Evolutionary conservation across 2,113 vertebrate genomes (phyloP), one percentile per base, ranked within the genome.

Genomic region (Zapus hudsonius): DNA sequence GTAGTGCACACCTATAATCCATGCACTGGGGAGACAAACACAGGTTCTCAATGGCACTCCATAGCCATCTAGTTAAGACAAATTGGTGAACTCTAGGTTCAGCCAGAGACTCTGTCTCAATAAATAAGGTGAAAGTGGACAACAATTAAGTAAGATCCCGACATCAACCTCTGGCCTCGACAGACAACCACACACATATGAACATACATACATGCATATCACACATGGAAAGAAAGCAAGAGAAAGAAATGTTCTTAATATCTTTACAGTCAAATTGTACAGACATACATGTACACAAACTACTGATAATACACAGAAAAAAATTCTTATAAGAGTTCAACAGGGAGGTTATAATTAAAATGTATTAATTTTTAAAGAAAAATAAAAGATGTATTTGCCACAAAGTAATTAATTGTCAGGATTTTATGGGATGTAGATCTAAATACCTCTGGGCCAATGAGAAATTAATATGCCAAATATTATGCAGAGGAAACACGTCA

Each of bases 381-480:
- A 96, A 75, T 83, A 81, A 92, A 97, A 96, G 33, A 1, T 33
- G 59, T 89, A 64, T 87, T 87, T 95, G 84, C 78, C 7, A 90
- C 57, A 94, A 83, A 92, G 52, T 82, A 94, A 96, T 89, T 74
- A 94, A 92, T 69, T 36, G 40, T 25, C 92, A 95, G 57, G 27
- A 96, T 92, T 92, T 94, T 27, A 96, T 76, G 47, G 25, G 44
- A 78, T 57, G 12, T 8, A 9, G 0, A 92, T 96, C 69, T 93
- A 83, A 95, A 94, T 91, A 63, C 20, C 25, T 94, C 40, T 44
- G 55, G 40, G 90, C 33, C 93, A 94, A 95, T 78, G 3, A 85
- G 0, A 10, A 80, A 89, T 95, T 96, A 96, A 87, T 90, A 97
- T 96, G 94, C 33, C 33, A 61, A 69, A 82, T 86, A 95, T 84